phyloP scores from a whole-genome alignment of 2,797 vertebrate species.

The Xenentodon cancila region DNA sequence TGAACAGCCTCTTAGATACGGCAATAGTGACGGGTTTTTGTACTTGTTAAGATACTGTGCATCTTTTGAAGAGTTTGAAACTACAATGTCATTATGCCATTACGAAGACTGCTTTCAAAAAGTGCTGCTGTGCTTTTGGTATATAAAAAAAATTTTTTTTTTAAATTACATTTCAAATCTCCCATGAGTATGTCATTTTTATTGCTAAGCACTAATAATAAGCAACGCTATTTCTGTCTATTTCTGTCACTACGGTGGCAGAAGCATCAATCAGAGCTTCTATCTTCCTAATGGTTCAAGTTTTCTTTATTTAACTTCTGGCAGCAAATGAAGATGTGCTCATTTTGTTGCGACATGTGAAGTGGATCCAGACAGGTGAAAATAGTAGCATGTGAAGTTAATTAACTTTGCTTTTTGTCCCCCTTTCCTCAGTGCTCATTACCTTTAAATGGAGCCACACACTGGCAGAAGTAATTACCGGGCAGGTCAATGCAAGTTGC shows the following conservation, averaged over 20 bases:
- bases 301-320: conserved; percentile 49
- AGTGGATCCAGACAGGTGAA: conserved; percentile 85
- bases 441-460: conserved; percentile 91
- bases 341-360: conserved; percentile 70
- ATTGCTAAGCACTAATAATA: background rate
- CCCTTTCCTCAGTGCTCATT: conserved; percentile 85
- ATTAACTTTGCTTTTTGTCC: conserved; percentile 86
- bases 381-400: conserved; percentile 87
- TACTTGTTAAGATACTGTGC: too few species aligned
- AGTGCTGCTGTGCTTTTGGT: background rate
- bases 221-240: background rate
- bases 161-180: background rate
- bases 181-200: background rate
- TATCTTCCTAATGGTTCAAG: conserved; percentile 28
- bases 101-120: background rate
- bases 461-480: conserved; percentile 91
- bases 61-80: too few species aligned
- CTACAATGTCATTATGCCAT: too few species aligned
- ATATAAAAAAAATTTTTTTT: background rate
- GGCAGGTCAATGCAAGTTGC: conserved; percentile 87
- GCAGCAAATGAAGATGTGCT: conserved; percentile 76
- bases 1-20: too few species aligned
- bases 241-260: conserved; percentile 2
- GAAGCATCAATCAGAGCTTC: conserved; percentile 7
- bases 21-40: too few species aligned